Evolutionary conservation across 37 sponge, comb jelly and placozoan genomes (phyloP), one percentile per base, ranked within the genome.

Genomic region (Bolinopsis microptera): DNA sequence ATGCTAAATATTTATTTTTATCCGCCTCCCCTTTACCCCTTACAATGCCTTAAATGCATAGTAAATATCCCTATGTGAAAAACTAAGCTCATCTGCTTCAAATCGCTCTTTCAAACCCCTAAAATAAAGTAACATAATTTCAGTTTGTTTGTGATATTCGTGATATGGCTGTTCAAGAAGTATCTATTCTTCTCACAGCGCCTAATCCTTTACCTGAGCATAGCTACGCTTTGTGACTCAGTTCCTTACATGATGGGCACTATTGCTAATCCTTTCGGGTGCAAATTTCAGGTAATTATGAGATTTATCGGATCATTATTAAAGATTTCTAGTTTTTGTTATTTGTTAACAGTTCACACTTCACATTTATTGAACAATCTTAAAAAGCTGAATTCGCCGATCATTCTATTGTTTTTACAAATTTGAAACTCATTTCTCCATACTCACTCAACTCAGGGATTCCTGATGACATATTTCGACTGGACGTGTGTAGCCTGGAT

Each of bases 161-260:
- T 95, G 69, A 83, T 95, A 35, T n/a, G 94, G 18, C 93, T 95
- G 39, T 95, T 96, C 95, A 95, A 95, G 93, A 97, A 97, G 69
- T 95, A 95, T 93, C 27, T 41, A 36, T 76, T 95, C 82, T 95
- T 95, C 94, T 32, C 31, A 0, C 97, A 97, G 92, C 86, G 97
- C 21, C 95, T 97, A 26, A 93, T 97, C 32, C 86, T 97, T 0
- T 95, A 97, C 80, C 94, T 95, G 21, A 39, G 86, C n/a, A 86
- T 95, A 0, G 68, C 96, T 0, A 93, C 94, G 0, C 38, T 95
- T 0, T 21, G 94, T 0, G 69, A 94, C 13, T 40, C 94, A 8
- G 33, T 95, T 16, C 77, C 94, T 0, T 35, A 38, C 34, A 90
- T 92, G 35, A 22, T 94, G 36, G 93, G 75, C 23, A 93, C 32